These are phyloP conservation scores for Alviniconcha marisindica DNA, from an alignment of 1,140 invertebrate species.

Conservation along the genomic window DNA sequence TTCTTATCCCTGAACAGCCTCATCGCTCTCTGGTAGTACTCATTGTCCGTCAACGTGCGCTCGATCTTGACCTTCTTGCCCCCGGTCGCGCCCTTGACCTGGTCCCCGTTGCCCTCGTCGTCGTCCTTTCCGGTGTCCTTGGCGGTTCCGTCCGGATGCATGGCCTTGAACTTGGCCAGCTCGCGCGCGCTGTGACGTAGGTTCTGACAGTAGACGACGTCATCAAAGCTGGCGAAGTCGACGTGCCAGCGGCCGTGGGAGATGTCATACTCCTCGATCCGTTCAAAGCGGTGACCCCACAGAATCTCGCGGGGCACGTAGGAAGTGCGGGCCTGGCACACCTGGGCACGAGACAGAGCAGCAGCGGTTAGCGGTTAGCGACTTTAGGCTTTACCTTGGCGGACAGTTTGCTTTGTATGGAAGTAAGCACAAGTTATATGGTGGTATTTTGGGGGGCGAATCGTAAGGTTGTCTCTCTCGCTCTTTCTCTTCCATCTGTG, in stretches of 20 bases:
- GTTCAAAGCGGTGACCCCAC: conserved; percentile 78
- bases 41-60: not conserved
- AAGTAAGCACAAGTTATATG: too few relatives aligned
- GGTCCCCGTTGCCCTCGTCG: not conserved
- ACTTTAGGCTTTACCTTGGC: too few relatives aligned
- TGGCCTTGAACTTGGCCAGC: conserved; percentile 51
- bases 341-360: too few relatives aligned
- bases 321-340: conserved; percentile 76
- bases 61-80: conserved; percentile 34
- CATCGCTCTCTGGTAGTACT: conserved; percentile 27
- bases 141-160: not conserved
- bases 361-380: too few relatives aligned
- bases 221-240: conserved; percentile 68
- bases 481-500: too few relatives aligned
- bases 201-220: conserved; percentile 65
- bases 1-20: not conserved
- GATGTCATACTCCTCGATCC: conserved; percentile 69
- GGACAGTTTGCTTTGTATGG: too few relatives aligned
- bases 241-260: conserved; percentile 68
- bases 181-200: conserved; percentile 68
- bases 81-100: not conserved
- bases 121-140: not conserved
- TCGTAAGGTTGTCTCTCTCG: too few relatives aligned
- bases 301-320: conserved; percentile 77
- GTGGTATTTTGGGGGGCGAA: too few relatives aligned